phyloP scores from a whole-genome alignment of 2,888 invertebrate genomes.

The Tineola bisselliella region DNA sequence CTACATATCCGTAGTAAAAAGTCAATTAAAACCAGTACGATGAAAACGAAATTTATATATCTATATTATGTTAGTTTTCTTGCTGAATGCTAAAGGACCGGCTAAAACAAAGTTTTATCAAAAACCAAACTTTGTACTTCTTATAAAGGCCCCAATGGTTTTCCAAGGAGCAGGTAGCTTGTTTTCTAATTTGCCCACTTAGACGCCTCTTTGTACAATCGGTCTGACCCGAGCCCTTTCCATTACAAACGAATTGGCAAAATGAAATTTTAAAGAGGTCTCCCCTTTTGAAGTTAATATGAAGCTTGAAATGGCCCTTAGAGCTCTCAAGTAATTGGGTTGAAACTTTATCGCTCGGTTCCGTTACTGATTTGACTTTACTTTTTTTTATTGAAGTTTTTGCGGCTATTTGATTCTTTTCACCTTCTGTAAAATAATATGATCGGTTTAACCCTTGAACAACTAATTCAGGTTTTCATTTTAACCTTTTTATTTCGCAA shows the following conservation, averaged over 20 bases:
- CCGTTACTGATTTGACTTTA: constrained; percentile 6
- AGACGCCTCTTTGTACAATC: constrained; percentile 24
- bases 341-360: constrained; percentile 13
- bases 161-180: constrained; percentile 5
- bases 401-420: constrained; percentile 13
- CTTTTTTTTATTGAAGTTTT: constrained; percentile 13
- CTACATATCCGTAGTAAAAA: too few species aligned
- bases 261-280: constrained; percentile 40
- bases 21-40: too few species aligned
- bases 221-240: constrained; percentile 20
- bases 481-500: too few species aligned
- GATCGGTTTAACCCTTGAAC: background rate
- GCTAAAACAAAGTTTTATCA: background rate
- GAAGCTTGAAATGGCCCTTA: constrained; percentile 19
- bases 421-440: background rate
- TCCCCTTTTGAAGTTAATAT: constrained; percentile 24
- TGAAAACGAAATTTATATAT: background rate
- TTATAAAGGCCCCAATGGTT: background rate
- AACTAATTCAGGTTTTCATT: too few species aligned
- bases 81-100: background rate
- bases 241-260: constrained; percentile 33
- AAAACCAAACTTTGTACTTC: constrained; percentile 1
- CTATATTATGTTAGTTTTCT: background rate
- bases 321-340: constrained; percentile 13
- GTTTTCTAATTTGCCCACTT: constrained; percentile 24